Evolutionary conservation across 2,888 invertebrate genomes (phyloP).

Genomic region (Salticus scenicus): DNA sequence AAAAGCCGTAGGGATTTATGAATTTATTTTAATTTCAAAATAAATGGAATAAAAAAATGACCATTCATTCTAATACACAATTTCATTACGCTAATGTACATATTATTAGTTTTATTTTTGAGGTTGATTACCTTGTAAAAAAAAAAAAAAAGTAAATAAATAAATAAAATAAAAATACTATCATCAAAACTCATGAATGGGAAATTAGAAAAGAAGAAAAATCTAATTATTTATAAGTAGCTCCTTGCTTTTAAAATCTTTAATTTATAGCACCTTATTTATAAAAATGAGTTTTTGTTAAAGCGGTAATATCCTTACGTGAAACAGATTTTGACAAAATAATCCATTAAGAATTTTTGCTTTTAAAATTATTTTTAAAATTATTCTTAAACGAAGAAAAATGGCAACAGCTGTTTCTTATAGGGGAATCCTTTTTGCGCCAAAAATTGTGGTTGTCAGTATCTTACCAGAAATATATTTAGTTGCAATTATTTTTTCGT

Average conservation of each 20-base stretch:
- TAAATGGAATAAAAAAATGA: too few relatives aligned
- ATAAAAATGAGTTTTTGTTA: constrained; percentile 6
- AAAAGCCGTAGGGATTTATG: too few relatives aligned
- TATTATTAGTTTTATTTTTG: background rate
- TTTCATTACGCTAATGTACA: background rate
- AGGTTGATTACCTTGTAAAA: background rate
- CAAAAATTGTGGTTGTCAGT: too few relatives aligned
- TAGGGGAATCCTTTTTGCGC: background rate
- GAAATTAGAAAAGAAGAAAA: background rate
- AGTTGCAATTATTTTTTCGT: too few relatives aligned
- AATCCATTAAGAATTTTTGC: constrained; percentile 2
- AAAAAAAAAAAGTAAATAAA: too few relatives aligned
- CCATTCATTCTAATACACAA: too few relatives aligned
- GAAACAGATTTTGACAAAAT: background rate
- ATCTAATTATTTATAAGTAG: constrained; percentile 8
- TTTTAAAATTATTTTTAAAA: background rate
- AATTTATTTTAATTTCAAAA: too few relatives aligned
- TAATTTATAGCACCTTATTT: constrained; percentile 1
- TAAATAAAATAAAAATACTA: too few relatives aligned
- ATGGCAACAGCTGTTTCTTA: background rate
- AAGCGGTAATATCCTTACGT: background rate
- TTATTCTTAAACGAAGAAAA: background rate
- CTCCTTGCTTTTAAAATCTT: constrained; percentile 9
- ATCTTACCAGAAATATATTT: too few relatives aligned
- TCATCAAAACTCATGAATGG: background rate